Evolutionary conservation across 2,888 invertebrate species (phyloP), one percentile per base, ranked within the genome.

Genomic region (Leptinotarsa peninsularis): DNA sequence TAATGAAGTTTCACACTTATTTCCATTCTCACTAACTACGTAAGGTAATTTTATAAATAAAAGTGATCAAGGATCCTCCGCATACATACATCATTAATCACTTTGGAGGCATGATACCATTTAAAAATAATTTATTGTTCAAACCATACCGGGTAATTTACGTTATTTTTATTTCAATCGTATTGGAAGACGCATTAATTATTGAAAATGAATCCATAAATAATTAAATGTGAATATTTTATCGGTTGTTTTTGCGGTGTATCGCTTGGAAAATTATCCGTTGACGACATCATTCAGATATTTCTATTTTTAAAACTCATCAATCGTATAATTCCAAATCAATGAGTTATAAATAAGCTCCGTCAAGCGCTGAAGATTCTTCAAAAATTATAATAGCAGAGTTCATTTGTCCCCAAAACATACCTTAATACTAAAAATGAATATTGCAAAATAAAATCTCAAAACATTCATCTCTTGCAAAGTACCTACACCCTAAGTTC

Each of bases 31-130:
- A 58, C 21, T 58, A 21, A 21, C 58, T 21, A 23, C 21, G 58
- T 23, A 14, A 21, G 21, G 14, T 21, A 13, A 14, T 23, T 54
- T 54, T 54, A 58, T 23, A 58, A 58, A 58, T 58, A 58, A 58
- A 58, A 18, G 4, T 58, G 23, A 58, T 58, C 52, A 52, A n/a
- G 1, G 52, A 52, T 52, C 17, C 15, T 17, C 15, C 17, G 17
- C 17, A 17, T 15, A n/a, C 52, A 58, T 58, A 21, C 58, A 21
- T 58, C 58, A 58, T 23, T 21, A 58, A 58, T 58, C 58, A 58
- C 58, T 21, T 58, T 58, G 10, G 21, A 58, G 21, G 23, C 18
- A 58, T 23, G 58, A 58, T 58, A 23, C 58, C 21, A 63, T 33
- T 63, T 15, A 33, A 33, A 33, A 63, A 63, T 13, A 33, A 63